Conservation (phyloP, 2,797 vertebrate species). For the Phoxinus dragarum region DNA sequence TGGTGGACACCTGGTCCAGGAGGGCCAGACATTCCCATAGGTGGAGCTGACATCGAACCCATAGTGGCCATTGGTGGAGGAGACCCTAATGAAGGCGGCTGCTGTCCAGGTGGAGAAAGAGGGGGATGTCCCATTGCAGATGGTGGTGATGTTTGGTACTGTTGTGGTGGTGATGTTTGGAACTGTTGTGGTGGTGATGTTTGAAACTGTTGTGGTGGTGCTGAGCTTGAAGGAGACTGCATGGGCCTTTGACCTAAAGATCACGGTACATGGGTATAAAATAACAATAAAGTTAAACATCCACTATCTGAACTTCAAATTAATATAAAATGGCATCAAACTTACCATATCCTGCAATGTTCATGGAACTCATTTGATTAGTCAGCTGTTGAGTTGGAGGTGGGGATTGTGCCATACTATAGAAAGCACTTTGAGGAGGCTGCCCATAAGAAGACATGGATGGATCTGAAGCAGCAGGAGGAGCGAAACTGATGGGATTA, state of each 20-base stretch:
- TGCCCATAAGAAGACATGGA: conserved; percentile 72
- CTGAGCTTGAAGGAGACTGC: conserved; percentile 69
- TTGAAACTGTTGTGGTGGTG: conserved; percentile 73
- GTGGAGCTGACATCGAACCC: conserved; percentile 67
- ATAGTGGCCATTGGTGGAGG: conserved; percentile 72
- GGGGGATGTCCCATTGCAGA: conserved; percentile 70
- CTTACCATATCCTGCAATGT: conserved; percentile 86
- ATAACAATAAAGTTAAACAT: not conserved
- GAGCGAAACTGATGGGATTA: conserved; percentile 76
- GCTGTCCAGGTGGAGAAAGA: conserved; percentile 76
- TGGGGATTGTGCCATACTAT: conserved; percentile 72
- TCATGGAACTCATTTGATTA: conserved; percentile 87
- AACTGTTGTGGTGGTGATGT: conserved; percentile 67
- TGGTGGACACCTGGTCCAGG: conserved; percentile 75
- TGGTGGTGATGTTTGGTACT: conserved; percentile 60
- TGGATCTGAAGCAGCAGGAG: conserved; percentile 69
- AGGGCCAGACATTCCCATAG: conserved; percentile 72
- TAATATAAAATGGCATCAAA: not conserved
- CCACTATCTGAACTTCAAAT: not conserved
- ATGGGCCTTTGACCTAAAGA: conserved; percentile 75
- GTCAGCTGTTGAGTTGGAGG: conserved; percentile 82
- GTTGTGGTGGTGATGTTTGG: conserved; percentile 68
- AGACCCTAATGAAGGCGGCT: conserved; percentile 68
- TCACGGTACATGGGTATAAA: not conserved
- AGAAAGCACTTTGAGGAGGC: conserved; percentile 74